Base-by-base conservation (phyloP, 2,113 vertebrate species). In the Apteryx owenii region DNA sequence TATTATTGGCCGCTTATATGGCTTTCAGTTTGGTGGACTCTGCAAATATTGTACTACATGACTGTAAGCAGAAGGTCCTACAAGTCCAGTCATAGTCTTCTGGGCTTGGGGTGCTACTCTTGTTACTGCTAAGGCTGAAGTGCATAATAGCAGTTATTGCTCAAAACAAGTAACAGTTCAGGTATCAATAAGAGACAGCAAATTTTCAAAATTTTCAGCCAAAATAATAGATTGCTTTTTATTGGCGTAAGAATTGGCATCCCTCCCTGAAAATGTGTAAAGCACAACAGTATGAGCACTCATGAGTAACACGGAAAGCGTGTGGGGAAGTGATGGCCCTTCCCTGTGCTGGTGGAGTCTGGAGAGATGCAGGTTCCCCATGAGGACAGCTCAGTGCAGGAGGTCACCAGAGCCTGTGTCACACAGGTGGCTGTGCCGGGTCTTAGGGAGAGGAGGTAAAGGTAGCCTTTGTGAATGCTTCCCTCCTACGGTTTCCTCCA, bases 261-360 rank as follows among this genome's bases (percentile, higher is more conserved):
- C 16, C n/a, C 22, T 51, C 23, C 56, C 73, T 85, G 56, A 38
- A 58, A 75, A 87, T 9, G n/a, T 2, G 3, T 21, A 29, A 75
- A 95, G 9, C 51, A 48, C 31, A 51, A 22, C 56, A 79, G 51
- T 68, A 62, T 0, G 8, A 50, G 44, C 13, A 22, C 0, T 33
- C 9, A 13, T 31, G 56, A 31, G 56, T 19, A 60, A 33, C 29
- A 29, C 31, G 31, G 5, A 21, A 46, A 48, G 18, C 6, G 46
- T 4, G 4, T 5, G n/a, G 46, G 61, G 60, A 50, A 85, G 17
- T 0, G 0, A 54, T 61, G 56, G 20, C 33, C 15, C 8, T 90
- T 82, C 44, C 75, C 10, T 82, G 73, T 60, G 20, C 22, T 90
- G 53, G 9, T 92, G 65, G 25, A 2, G 8, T 28, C 60, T 89